Base-by-base conservation (phyloP, 2,113 vertebrate genomes). In the Forbesichthys agassizii region DNA sequence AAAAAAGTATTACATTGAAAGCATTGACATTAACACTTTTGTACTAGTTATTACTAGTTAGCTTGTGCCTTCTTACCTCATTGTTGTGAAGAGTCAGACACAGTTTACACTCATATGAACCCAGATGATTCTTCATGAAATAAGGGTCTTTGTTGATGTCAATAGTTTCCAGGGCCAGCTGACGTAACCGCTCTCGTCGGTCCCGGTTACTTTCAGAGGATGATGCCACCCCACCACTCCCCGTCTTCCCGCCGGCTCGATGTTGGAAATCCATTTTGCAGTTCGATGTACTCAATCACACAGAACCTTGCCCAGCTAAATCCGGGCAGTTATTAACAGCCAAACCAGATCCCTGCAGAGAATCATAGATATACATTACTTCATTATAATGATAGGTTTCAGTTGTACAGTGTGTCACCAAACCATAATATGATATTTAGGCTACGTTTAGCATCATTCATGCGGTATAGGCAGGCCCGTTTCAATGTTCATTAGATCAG, bases 101-200 rank as follows among this genome's bases (percentile, higher is more conserved):
- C 14, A 99, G 94, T 79, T 99, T 99, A 82, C 98, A 99, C 65
- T 99, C 98, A 0, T 99, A 99, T 0, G 98, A 99, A 9, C 98
- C 98, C 89, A 99, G 86, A 73, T 99, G 98, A 76, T 99, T 99
- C 69, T 99, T 99, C 98, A 99, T 99, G 82, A 99, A 99, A 66
- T 99, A 99, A 0, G 98, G 98, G 46, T 99, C 98, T 93, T 98
- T 98, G 80, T 99, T 99, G 86, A 99, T 99, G 85, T 99, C 98
- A 0, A 99, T 99, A 6, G 98, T 98, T 18, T 99, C 98, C 49
- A 99, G 74, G 0, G 97, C 98, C 74, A 99, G 88, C 88, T 99
- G 98, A 16, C 97, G 91, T 18, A 99, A 92, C 27, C 98, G 84
- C 66, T 98, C 98, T 56, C 98, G 64, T 0, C 98, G 91, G 79